Evolutionary conservation across 2,113 vertebrate species (phyloP), one percentile per base, ranked within the genome.

Genomic region (Arenaria interpres): DNA sequence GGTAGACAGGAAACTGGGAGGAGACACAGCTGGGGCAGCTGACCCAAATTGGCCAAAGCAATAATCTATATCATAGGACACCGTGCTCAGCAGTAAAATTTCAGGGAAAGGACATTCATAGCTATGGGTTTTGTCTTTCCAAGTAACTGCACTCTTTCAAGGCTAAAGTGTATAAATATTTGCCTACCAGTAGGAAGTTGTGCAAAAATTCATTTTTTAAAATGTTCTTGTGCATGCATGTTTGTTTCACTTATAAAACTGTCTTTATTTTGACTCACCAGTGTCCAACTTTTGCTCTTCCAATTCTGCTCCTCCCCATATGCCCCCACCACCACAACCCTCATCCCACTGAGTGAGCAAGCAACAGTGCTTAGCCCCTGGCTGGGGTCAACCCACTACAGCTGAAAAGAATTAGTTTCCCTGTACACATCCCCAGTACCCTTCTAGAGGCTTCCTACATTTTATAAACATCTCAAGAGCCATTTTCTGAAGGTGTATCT

Each of bases 351-450:
- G 21, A 74, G 18, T 30, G 5, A 54, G 7, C 7, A 77, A 41
- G 4, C 6, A 59, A 59, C 15, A 20, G 7, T 33, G 15, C 5
- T 82, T 71, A 56, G 9, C 2, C 71, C 22, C 21, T 41, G 10
- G 8, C 8, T 0, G 0, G 4, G 37, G 10, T 50, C 10, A 35
- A 39, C 7, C 11, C 53, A 53, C 2, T 11, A 54, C 6, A 32
- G 5, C 4, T 87, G 22, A 66, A 48, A 85, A 56, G 10, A 20
- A 3, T 19, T 32, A 43, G 10, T 39, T 79, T 12, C 27, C 20
- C 5, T 11, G 37, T 0, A 0, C 2, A 1, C 50, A 24, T 72
- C 28, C 54, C 21, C 51, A 12, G 4, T 39, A 27, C 24, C 37
- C 10, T 9, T 69, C 35, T 69, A 62, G 59, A 64, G 8, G 17